Conservation (phyloP, 2,888 invertebrate species). For the Mimumesa dahlbomi region DNA sequence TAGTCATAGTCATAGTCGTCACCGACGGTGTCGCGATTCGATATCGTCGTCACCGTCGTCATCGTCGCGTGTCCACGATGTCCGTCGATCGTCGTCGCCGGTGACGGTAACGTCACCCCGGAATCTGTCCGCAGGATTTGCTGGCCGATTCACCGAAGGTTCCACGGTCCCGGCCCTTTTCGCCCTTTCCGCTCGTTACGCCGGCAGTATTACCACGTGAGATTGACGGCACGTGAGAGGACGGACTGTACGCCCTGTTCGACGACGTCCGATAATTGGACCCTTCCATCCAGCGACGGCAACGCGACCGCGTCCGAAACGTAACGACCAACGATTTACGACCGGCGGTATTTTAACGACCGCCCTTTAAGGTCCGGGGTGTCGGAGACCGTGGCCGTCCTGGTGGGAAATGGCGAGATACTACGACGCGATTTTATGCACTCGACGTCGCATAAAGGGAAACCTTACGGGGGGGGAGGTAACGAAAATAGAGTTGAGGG, state of each 20-base stretch:
- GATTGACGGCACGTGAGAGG: slow-evolving; percentile 38
- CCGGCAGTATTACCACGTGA: slow-evolving; percentile 27
- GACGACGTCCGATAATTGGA: slow-evolving; percentile 57
- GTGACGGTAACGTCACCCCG: not conserved
- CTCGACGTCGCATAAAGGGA: too few relatives aligned
- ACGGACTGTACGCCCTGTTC: slow-evolving; percentile 11
- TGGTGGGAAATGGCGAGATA: not conserved
- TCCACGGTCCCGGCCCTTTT: slow-evolving; percentile 14
- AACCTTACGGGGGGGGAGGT: too few relatives aligned
- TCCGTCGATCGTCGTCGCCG: slow-evolving; percentile 23
- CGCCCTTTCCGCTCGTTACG: slow-evolving; percentile 40
- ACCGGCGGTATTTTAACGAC: slow-evolving; percentile 50
- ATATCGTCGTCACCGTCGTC: slow-evolving; percentile 32
- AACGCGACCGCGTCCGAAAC: slow-evolving; percentile 34
- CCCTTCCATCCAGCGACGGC: slow-evolving; percentile 19
- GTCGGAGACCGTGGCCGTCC: slow-evolving; percentile 1
- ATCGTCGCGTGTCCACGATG: slow-evolving; percentile 28
- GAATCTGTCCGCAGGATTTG: not conserved
- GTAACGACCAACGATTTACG: slow-evolving; percentile 60
- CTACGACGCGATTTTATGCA: slow-evolving; percentile 14
- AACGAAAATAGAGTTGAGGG: too few relatives aligned
- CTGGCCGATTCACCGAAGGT: not conserved
- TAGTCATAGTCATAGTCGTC: slow-evolving; percentile 52
- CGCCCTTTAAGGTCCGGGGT: slow-evolving; percentile 31
- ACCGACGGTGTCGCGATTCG: slow-evolving; percentile 29